A percentile compares a stretch with the other conserved stretches of the same genome.
These are phyloP conservation scores for Trichonephila clavipes DNA, from an alignment of 1,140 invertebrate genomes.

Conservation along the genomic window DNA sequence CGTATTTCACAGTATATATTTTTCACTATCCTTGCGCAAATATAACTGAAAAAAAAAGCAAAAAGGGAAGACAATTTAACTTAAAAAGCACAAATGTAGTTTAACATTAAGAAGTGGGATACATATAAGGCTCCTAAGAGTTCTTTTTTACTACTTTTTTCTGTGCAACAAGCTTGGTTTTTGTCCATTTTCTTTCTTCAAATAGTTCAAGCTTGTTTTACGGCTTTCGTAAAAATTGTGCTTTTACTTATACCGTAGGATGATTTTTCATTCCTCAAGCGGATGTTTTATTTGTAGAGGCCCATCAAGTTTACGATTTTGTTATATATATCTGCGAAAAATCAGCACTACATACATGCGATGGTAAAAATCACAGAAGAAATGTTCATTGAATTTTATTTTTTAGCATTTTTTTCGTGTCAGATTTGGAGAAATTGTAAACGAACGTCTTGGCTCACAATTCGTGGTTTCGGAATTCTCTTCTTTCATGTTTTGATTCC, in stretches of 20 bases:
- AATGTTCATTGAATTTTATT: neutral
- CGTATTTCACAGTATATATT: too few relatives aligned
- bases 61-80: too few relatives aligned
- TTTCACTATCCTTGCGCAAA: too few relatives aligned
- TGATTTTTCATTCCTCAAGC: neutral
- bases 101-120: too few relatives aligned
- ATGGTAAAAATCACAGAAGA: neutral
- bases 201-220: constrained; percentile 27
- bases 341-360: neutral
- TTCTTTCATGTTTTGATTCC: too few relatives aligned
- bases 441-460: too few relatives aligned
- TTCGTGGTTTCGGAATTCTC: too few relatives aligned
- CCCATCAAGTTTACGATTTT: constrained; percentile 38
- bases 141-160: neutral
- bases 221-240: constrained; percentile 34
- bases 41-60: too few relatives aligned
- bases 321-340: constrained; percentile 45
- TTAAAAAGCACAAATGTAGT: too few relatives aligned
- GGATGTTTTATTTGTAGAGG: constrained; percentile 6
- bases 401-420: too few relatives aligned
- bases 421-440: too few relatives aligned
- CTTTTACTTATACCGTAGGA: neutral
- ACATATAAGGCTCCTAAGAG: neutral
- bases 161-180: constrained; percentile 36
- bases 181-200: neutral